Evolutionary conservation across 2,888 invertebrate genomes (phyloP).

Genomic region (Calliscelio sp.): DNA sequence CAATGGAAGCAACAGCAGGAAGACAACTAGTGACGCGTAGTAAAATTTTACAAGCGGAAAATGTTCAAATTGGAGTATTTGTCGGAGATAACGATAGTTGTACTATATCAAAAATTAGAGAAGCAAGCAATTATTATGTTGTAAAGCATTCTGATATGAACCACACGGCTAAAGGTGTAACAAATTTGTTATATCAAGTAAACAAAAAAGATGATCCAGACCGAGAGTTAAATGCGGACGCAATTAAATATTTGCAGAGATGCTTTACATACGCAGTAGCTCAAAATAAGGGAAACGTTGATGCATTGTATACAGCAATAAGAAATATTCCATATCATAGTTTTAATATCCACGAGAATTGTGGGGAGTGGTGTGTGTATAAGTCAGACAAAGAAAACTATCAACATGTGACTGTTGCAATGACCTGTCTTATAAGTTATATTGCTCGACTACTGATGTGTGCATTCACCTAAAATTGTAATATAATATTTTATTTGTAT

Average conservation of each 20-base stretch:
- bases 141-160: constrained; percentile 76
- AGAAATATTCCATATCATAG: constrained; percentile 65
- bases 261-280: constrained; percentile 72
- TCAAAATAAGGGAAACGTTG: constrained; percentile 68
- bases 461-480: too few relatives aligned
- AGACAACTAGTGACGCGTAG: neutral
- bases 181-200: constrained; percentile 63
- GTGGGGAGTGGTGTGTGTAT: constrained; percentile 72
- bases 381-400: constrained; percentile 48
- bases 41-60: constrained; percentile 60
- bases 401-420: constrained; percentile 44
- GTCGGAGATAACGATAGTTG: constrained; percentile 76
- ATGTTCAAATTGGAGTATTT: constrained; percentile 73
- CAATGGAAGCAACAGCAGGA: neutral
- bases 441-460: too few relatives aligned
- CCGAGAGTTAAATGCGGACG: constrained; percentile 2
- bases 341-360: constrained; percentile 67
- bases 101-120: constrained; percentile 71
- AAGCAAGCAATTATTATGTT: constrained; percentile 68
- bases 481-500: too few relatives aligned
- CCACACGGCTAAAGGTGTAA: constrained; percentile 70
- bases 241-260: constrained; percentile 5
- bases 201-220: constrained; percentile 11
- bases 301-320: constrained; percentile 56
- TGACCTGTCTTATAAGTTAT: too few relatives aligned